phyloP scores from a whole-genome alignment of 2,888 invertebrate species.

The Pseudanteris insignis region DNA sequence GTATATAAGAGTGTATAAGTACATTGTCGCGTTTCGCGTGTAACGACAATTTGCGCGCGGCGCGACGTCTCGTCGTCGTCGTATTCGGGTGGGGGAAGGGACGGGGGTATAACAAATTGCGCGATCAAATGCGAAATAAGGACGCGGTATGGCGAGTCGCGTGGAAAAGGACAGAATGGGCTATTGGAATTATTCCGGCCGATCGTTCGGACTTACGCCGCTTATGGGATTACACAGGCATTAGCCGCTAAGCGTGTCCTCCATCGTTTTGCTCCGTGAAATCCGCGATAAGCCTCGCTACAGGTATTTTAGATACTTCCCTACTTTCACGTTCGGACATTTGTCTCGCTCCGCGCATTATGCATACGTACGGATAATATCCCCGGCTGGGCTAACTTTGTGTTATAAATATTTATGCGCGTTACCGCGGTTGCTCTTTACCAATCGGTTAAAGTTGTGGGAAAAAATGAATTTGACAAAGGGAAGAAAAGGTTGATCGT shows the following conservation, averaged over 20 bases:
- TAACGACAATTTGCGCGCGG: too few species aligned
- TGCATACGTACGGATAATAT: constrained; percentile 29
- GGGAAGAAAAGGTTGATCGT: too few species aligned
- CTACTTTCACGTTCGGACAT: too few species aligned
- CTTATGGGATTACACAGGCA: constrained; percentile 64
- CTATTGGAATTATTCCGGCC: constrained; percentile 59
- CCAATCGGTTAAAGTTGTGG: too few species aligned
- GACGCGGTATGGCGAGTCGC: constrained; percentile 6
- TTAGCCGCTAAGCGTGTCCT: constrained; percentile 56
- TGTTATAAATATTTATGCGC: constrained; percentile 25
- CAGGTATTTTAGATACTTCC: constrained; percentile 48
- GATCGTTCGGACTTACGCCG: constrained; percentile 62
- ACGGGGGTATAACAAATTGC: constrained; percentile 8
- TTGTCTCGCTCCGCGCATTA: constrained; percentile 36
- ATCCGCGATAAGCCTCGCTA: constrained; percentile 51
- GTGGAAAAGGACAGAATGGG: constrained; percentile 50
- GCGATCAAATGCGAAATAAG: constrained; percentile 18
- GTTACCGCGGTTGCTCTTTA: neutral
- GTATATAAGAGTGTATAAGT: too few species aligned
- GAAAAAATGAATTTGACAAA: too few species aligned
- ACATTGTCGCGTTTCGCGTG: too few species aligned
- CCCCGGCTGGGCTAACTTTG: constrained; percentile 10
- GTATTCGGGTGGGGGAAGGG: too few species aligned
- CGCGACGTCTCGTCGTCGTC: neutral
- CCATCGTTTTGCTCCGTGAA: constrained; percentile 50